A percentile compares a stretch with the other conserved stretches of the same genome.
phyloP scores from a whole-genome alignment of 92 coral and sea anemone species.

The Palythoa grandiflora region DNA sequence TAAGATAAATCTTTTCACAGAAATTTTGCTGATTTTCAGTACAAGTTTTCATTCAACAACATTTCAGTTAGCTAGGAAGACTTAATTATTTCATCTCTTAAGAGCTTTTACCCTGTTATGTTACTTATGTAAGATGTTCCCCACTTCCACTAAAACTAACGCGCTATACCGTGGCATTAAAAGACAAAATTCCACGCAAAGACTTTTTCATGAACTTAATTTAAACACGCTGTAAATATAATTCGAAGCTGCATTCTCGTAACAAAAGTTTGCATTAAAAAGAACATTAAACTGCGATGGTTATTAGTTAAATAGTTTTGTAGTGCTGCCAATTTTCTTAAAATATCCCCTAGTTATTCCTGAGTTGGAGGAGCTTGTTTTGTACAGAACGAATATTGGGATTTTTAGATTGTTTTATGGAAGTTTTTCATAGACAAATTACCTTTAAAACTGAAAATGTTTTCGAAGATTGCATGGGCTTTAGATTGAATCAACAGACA shows the following conservation, averaged over 20 bases:
- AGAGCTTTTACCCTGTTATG: too few species aligned
- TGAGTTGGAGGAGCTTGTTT: too few species aligned
- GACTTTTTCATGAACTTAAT: neutral
- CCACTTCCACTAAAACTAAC: too few species aligned
- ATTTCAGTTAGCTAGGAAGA: neutral
- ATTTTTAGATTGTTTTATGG: too few species aligned
- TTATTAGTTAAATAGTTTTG: neutral
- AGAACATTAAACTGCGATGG: neutral
- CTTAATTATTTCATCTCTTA: neutral
- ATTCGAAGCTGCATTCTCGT: neutral
- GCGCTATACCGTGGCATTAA: neutral
- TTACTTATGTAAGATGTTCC: too few species aligned
- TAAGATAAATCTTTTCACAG: neutral
- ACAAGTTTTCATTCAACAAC: neutral
- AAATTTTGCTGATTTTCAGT: neutral
- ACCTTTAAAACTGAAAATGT: neutral
- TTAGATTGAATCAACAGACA: neutral
- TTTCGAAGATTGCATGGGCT: neutral
- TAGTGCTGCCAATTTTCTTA: neutral
- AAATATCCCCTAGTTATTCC: too few species aligned
- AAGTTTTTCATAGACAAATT: neutral
- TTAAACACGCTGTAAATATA: neutral
- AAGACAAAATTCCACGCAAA: neutral
- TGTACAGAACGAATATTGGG: too few species aligned
- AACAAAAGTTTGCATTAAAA: neutral